Evolutionary conservation across 2,888 invertebrate genomes (phyloP).

Genomic region (Macroteleia sp.): DNA sequence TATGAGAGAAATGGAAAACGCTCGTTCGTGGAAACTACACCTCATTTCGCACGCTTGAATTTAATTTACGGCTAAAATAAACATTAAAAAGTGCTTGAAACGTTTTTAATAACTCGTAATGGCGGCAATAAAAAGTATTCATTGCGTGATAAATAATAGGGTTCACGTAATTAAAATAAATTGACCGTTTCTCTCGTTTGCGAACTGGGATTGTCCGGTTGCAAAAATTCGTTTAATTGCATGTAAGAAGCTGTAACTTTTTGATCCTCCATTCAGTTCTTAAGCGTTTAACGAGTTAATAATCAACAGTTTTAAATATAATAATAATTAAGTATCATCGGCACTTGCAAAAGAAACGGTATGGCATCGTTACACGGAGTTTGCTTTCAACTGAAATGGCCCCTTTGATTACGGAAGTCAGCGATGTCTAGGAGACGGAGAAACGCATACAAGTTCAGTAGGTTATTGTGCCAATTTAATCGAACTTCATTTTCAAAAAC

Average conservation of each 20-base stretch:
- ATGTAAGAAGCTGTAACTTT: constrained; percentile 18
- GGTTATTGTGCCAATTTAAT: constrained; percentile 14
- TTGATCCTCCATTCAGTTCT: constrained; percentile 16
- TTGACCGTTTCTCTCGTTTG: constrained; percentile 21
- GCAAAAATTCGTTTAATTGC: constrained; percentile 21
- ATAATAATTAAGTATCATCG: constrained; percentile 22
- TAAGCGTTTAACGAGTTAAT: constrained; percentile 28
- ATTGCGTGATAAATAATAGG: constrained; percentile 17
- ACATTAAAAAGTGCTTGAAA: constrained; percentile 9
- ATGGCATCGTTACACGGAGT: constrained; percentile 2
- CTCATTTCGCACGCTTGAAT: background rate
- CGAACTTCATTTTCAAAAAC: no score
- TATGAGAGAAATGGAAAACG: no score
- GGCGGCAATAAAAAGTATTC: constrained; percentile 25
- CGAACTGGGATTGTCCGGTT: constrained; percentile 7
- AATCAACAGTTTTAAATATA: constrained; percentile 23
- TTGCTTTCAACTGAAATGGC: constrained; percentile 16
- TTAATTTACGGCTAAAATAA: constrained; percentile 9
- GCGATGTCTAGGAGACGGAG: no score
- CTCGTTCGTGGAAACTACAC: no score
- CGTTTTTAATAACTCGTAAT: constrained; percentile 33
- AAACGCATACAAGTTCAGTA: no score
- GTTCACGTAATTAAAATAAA: constrained; percentile 34
- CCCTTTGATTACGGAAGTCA: constrained; percentile 15
- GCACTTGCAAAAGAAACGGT: constrained; percentile 21